Conservation (phyloP, 2,888 invertebrate species). For the Parthenolecanium corni region DNA sequence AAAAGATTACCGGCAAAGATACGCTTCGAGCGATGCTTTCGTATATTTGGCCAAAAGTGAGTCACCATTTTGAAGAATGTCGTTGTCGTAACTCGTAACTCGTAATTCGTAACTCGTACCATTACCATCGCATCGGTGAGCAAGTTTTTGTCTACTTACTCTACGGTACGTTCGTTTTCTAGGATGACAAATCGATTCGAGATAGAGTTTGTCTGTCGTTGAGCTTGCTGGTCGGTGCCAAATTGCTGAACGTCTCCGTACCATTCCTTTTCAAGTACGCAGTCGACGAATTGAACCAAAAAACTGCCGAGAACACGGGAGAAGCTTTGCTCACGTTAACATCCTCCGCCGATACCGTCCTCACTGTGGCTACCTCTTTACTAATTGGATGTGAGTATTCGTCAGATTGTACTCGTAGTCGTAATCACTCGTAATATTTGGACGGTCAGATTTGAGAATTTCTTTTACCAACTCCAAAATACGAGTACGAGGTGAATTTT, state of each 20-base stretch:
- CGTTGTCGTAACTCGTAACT: constrained; percentile 36
- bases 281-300: constrained; percentile 71
- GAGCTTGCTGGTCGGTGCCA: constrained; percentile 65
- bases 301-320: constrained; percentile 41
- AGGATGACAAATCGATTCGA: constrained; percentile 63
- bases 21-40: constrained; percentile 80
- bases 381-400: constrained; percentile 75
- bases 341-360: constrained; percentile 65
- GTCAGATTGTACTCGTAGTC: constrained; percentile 23
- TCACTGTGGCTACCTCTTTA: constrained; percentile 65
- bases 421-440: too few species aligned
- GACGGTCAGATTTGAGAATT: too few species aligned
- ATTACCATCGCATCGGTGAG: too few species aligned
- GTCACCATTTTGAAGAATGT: too few species aligned
- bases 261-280: constrained; percentile 93
- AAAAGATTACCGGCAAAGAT: constrained; percentile 55
- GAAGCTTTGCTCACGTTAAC: constrained; percentile 57
- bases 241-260: constrained; percentile 79
- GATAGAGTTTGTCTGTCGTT: constrained; percentile 73
- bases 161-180: constrained; percentile 31
- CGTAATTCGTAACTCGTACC: too few species aligned
- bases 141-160: not conserved
- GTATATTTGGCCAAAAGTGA: constrained; percentile 90
- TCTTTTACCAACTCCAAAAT: too few species aligned
- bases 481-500: too few species aligned